phyloP scores from a whole-genome alignment of 1,140 invertebrate genomes.

The Oppia nitens region DNA sequence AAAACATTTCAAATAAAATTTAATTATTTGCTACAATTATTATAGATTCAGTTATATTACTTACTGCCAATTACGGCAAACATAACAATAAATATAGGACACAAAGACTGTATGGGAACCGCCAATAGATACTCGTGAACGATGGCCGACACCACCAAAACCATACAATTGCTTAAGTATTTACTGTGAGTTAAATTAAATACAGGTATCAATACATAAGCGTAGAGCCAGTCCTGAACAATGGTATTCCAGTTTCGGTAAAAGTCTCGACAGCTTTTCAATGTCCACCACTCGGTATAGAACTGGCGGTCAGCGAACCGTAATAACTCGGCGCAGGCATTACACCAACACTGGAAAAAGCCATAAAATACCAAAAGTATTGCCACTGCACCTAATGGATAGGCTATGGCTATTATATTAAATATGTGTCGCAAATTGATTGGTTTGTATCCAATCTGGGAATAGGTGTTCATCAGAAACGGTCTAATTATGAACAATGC shows the following conservation, averaged over 20 bases:
- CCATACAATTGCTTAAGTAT: constrained; percentile 24
- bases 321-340: constrained; percentile 68
- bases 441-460: constrained; percentile 45
- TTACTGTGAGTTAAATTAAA: neutral
- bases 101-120: constrained; percentile 32
- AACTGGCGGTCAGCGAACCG: constrained; percentile 68
- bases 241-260: constrained; percentile 87
- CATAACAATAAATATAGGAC: constrained; percentile 33
- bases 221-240: constrained; percentile 84
- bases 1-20: constrained; percentile 13
- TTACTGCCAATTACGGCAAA: constrained; percentile 32
- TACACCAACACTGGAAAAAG: constrained; percentile 70
- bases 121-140: constrained; percentile 35
- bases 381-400: constrained; percentile 52
- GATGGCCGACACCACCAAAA: constrained; percentile 33
- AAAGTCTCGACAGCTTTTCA: constrained; percentile 54
- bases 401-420: constrained; percentile 47
- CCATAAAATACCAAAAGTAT: constrained; percentile 64
- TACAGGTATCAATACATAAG: constrained; percentile 57
- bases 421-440: constrained; percentile 41
- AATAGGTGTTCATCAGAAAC: constrained; percentile 52
- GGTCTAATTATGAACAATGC: constrained; percentile 56
- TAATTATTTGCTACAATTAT: neutral
- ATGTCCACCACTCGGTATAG: constrained; percentile 90
- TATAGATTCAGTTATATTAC: constrained; percentile 17